phyloP scores from a whole-genome alignment of 2,113 vertebrate species.

The Microtus richardsoni region DNA sequence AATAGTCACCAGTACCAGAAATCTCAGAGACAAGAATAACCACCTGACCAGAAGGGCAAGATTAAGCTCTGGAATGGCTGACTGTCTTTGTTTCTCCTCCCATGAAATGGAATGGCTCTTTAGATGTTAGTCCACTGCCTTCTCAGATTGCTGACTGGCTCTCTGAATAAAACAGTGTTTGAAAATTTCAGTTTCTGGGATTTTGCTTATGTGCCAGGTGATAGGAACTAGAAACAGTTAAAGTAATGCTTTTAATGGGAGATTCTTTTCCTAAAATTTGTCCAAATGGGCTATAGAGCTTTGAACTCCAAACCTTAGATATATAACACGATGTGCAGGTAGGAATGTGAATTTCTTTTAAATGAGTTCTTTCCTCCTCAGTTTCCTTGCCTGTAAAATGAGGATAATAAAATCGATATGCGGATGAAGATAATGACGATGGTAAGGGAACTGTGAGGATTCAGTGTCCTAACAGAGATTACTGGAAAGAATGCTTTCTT shows the following conservation, averaged over 20 bases:
- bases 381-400: not conserved
- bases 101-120: not conserved
- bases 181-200: not conserved
- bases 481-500: not conserved
- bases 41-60: not conserved
- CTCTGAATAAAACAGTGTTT: not conserved
- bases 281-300: not conserved
- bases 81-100: not conserved
- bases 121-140: not conserved
- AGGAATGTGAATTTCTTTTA: not conserved
- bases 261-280: not conserved
- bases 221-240: not conserved
- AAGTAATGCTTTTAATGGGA: not conserved
- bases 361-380: not conserved
- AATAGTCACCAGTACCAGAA: not conserved
- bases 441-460: not conserved
- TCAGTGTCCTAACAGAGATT: not conserved
- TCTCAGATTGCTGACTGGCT: not conserved
- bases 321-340: not conserved
- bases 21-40: not conserved
- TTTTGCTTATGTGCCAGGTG: not conserved
- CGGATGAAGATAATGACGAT: not conserved
- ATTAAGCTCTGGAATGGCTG: not conserved
- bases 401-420: not conserved
- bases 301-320: not conserved